Conservation (phyloP, 2,888 invertebrate species). For the Drosophila rubida region DNA sequence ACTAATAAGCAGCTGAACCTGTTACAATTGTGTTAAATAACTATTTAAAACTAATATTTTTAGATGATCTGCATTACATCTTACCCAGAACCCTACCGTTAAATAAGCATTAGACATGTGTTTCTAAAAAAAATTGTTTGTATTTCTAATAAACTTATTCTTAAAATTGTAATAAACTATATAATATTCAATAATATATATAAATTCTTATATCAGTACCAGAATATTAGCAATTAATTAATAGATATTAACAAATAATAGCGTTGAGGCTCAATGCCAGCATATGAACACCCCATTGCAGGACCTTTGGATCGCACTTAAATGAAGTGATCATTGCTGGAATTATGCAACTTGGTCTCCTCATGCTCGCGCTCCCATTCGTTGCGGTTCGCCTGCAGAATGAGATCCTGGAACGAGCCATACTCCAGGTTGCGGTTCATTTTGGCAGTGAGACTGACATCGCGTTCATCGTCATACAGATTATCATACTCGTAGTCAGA, state of each 20-base stretch:
- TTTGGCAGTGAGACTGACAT: constrained; percentile 64
- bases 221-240: constrained; percentile 16
- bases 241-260: constrained; percentile 19
- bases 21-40: no score
- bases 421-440: constrained; percentile 70
- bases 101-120: neutral
- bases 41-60: no score
- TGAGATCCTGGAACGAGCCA: constrained; percentile 79
- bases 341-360: constrained; percentile 68
- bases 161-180: constrained; percentile 2
- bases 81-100: no score
- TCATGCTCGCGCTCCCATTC: constrained; percentile 72
- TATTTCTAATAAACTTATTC: neutral
- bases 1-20: no score
- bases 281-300: constrained; percentile 65
- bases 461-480: constrained; percentile 78
- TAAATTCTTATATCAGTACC: constrained; percentile 4
- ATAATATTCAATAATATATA: constrained; percentile 12
- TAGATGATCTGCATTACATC: no score
- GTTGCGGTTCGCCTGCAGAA: constrained; percentile 72
- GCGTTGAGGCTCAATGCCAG: constrained; percentile 60
- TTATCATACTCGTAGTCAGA: constrained; percentile 76
- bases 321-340: constrained; percentile 61
- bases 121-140: neutral
- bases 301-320: constrained; percentile 34